Base-by-base conservation (phyloP, 2,113 vertebrate genomes). In the Grallaria varia region DNA sequence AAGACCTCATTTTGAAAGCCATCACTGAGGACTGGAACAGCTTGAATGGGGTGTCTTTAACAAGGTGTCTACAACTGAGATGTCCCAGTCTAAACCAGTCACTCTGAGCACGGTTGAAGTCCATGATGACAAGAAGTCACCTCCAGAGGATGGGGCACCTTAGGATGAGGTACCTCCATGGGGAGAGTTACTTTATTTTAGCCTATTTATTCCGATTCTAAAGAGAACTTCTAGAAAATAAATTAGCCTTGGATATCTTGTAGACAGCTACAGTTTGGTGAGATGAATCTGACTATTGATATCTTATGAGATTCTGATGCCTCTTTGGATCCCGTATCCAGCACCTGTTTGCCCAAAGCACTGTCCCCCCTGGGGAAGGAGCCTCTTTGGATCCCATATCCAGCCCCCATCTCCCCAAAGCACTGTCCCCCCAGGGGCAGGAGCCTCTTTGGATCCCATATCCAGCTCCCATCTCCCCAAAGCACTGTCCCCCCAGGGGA, bases 291-390 rank as follows among this genome's bases (percentile, higher is more conserved):
- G 19, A 31, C 39, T 28, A 2, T 1, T 15, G n/a, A 8, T 8
- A 2, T 1, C 3, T 0, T 0, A 5, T 2, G 16, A 31, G 58
- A 37, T 17, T 12, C 52, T 17, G 35, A 3, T 47, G 18, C n/a
- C 30, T 49, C 37, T 53, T 27, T 28, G n/a, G 7, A 8, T 25
- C 39, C 14, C 28, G 0, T 19, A 0, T 22, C 31, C 14, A 94
- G n/a, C 50, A 30, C 45, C 40, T 20, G 1, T 42, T 39, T 86
- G 18, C 60, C 74, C 8, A 4, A 10, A 58, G 60, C 55, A 8
- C 40, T 18, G 2, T 8, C 33, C 8, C 20, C 12, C 47, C 53
- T 25, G 2, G n/a, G n/a, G n/a, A n/a, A n/a, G n/a, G n/a, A n/a
- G 19, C 33, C 28, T 49, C 37, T 55, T 27, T 28, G n/a, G 7